These are phyloP conservation scores for Tenualosa thibaudeaui DNA, from an alignment of 2,797 vertebrate species.

Conservation along the genomic window DNA sequence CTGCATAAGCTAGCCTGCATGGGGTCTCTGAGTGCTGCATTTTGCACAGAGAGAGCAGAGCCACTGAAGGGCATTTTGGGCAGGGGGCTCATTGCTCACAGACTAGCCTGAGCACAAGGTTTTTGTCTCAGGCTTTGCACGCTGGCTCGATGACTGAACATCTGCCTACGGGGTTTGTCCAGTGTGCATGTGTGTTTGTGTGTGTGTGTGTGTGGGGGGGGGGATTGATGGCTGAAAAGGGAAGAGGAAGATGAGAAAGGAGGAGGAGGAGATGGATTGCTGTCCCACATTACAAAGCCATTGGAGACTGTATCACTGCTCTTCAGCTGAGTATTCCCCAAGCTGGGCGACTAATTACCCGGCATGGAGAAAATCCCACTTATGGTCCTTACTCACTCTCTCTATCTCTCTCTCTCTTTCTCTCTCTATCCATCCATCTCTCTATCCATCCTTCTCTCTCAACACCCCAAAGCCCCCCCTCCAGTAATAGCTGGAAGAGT, in stretches of 20 bases:
- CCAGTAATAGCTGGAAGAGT: slow-evolving; percentile 49
- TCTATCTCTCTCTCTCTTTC: slow-evolving; percentile 22
- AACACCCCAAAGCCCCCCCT: slow-evolving; percentile 40
- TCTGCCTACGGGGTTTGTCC: background rate
- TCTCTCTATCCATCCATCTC: background rate
- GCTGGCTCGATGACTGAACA: background rate
- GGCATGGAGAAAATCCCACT: slow-evolving; percentile 58
- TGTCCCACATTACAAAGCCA: slow-evolving; percentile 19
- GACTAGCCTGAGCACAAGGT: background rate
- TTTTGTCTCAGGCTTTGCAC: background rate
- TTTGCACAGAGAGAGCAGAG: background rate
- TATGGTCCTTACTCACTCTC: slow-evolving; percentile 44
- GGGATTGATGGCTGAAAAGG: background rate
- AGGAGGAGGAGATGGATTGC: background rate
- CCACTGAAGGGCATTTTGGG: slow-evolving; percentile 14
- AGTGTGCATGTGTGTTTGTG: background rate
- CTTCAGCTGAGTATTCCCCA: slow-evolving; percentile 65
- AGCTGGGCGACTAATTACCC: slow-evolving; percentile 64
- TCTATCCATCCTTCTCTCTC: background rate
- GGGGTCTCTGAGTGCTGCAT: slow-evolving; percentile 39
- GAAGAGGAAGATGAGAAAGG: background rate
- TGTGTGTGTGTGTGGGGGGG: background rate
- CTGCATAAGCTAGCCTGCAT: slow-evolving; percentile 27
- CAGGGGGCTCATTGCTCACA: background rate
- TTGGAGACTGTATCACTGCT: slow-evolving; percentile 37